phyloP scores from a whole-genome alignment of 2,888 invertebrate genomes.

The Acleris holmiana region DNA sequence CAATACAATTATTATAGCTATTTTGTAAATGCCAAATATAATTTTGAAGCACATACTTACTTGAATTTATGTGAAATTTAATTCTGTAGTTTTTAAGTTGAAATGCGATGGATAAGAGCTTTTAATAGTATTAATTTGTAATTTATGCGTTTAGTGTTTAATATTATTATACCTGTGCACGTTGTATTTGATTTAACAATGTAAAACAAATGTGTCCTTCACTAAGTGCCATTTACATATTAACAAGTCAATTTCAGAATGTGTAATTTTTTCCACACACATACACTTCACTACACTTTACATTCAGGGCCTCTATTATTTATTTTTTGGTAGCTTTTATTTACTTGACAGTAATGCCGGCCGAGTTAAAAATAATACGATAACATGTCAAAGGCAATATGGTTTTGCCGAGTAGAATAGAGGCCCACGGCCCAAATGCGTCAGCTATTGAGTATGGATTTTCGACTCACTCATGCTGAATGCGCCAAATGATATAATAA shows the following conservation, averaged over 20 bases:
- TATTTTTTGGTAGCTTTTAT: no score
- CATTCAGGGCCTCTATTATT: no score
- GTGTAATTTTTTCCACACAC: neutral
- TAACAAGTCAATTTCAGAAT: slow-evolving; percentile 11
- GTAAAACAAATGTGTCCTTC: slow-evolving; percentile 35
- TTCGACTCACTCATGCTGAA: no score
- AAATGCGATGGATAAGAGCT: slow-evolving; percentile 44
- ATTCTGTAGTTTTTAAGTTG: slow-evolving; percentile 38
- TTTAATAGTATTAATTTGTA: slow-evolving; percentile 43
- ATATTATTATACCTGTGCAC: slow-evolving; percentile 39
- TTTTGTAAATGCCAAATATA: slow-evolving; percentile 62
- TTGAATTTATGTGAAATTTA: slow-evolving; percentile 40
- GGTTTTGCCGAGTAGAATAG: no score
- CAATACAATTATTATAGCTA: slow-evolving; percentile 52
- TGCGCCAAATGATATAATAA: no score
- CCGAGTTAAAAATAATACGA: no score
- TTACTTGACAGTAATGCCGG: no score
- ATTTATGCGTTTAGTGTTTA: slow-evolving; percentile 38
- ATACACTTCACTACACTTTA: neutral
- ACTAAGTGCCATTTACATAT: slow-evolving; percentile 47
- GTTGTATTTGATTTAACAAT: slow-evolving; percentile 14
- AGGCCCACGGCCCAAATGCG: no score
- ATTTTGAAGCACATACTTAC: slow-evolving; percentile 43
- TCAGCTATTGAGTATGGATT: no score
- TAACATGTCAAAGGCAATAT: no score